Conservation (phyloP, 2,797 vertebrate species). For the Crypturellus tataupa region DNA sequence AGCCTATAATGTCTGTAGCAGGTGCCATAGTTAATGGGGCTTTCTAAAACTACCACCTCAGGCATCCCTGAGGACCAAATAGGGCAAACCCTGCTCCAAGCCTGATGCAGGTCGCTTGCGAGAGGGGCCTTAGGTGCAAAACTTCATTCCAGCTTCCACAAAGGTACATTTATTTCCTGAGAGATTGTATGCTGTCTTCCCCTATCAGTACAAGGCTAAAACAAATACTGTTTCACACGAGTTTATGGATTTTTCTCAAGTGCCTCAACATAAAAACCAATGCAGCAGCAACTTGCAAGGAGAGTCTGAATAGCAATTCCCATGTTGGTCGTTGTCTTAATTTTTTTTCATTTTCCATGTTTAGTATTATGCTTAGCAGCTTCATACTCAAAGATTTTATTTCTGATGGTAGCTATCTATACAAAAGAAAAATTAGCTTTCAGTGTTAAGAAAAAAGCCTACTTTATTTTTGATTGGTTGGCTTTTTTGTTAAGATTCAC, state of each 20-base stretch:
- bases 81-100: not conserved
- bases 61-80: accelerated
- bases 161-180: not conserved
- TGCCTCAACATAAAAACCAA: not conserved
- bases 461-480: not conserved
- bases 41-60: not conserved
- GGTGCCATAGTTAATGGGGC: not conserved
- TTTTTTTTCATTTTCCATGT: not conserved
- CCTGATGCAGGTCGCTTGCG: too few species aligned
- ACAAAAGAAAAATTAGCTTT: conserved; percentile 30
- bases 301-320: not conserved
- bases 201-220: not conserved
- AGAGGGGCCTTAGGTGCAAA: not conserved
- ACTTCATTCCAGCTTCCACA: not conserved
- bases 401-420: not conserved
- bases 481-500: not conserved
- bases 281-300: not conserved
- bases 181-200: not conserved
- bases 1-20: accelerated
- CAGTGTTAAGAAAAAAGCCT: not conserved
- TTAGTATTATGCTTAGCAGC: not conserved
- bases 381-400: not conserved
- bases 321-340: not conserved
- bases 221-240: not conserved
- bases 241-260: conserved; percentile 6